A percentile compares a stretch with the other conserved stretches of the same genome.
Evolutionary conservation across 2,888 invertebrate species (phyloP).

Genomic region (Sericinus montela): DNA sequence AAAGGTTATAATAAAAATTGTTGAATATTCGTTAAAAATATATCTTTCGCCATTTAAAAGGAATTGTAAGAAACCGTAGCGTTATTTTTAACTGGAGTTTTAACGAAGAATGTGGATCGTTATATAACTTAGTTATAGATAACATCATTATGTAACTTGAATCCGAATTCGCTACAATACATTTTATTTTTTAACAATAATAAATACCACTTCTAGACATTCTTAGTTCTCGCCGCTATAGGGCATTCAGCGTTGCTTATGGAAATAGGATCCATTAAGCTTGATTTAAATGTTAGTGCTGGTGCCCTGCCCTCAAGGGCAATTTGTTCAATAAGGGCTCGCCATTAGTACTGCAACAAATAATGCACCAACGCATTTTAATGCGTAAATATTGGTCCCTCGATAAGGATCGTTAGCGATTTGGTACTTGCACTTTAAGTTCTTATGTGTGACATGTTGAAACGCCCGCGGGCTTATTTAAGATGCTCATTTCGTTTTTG

Average conservation of each 20-base stretch:
- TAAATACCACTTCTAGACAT: slow-evolving; percentile 26
- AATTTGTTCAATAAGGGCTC: slow-evolving; percentile 58
- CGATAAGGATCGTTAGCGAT: slow-evolving; percentile 56
- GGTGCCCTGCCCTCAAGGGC: slow-evolving; percentile 45
- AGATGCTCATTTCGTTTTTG: slow-evolving; percentile 17
- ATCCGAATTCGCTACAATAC: too few relatives aligned
- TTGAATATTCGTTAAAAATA: too few relatives aligned
- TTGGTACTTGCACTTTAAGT: slow-evolving; percentile 33
- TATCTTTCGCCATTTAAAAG: too few relatives aligned
- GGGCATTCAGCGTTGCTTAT: slow-evolving; percentile 38
- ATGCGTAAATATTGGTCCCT: slow-evolving; percentile 43
- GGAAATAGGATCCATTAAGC: slow-evolving; percentile 64
- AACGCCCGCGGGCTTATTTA: slow-evolving; percentile 30
- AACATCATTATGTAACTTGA: too few relatives aligned
- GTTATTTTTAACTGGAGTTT: too few relatives aligned
- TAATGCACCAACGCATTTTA: slow-evolving; percentile 36
- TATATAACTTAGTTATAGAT: too few relatives aligned
- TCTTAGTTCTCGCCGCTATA: slow-evolving; percentile 24
- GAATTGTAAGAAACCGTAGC: too few relatives aligned
- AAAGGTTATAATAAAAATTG: too few relatives aligned
- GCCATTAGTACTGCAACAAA: slow-evolving; percentile 39
- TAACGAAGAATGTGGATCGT: too few relatives aligned
- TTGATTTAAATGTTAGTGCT: slow-evolving; percentile 72
- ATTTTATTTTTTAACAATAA: too few relatives aligned
- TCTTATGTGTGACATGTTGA: slow-evolving; percentile 22